Base-by-base conservation (phyloP, 2,888 invertebrate genomes). In the Ptychoptera contaminata region DNA sequence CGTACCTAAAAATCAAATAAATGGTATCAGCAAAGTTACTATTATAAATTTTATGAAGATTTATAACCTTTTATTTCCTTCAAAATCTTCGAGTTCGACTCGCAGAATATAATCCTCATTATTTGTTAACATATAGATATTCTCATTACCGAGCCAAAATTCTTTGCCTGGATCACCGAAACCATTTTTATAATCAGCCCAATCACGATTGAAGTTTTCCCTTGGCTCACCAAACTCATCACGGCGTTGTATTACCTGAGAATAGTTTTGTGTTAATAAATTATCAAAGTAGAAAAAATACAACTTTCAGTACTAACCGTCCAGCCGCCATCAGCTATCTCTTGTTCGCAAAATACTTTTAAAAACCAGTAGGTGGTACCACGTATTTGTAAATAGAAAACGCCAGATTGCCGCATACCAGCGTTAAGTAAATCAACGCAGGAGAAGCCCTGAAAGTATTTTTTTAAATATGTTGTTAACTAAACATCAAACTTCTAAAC, bases 281-380 rank as follows among this genome's bases (percentile, higher is more conserved):
- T 43, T 32, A 45, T 29, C 23, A 5, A 12, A 12, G 46, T 8
- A 5, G 39, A 43, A 37, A 40, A 32, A 30, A 29, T 31, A 11
- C 39, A 9, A 35, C 15, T 41, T 44, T 46, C 39, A 23, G 43
- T 50, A 68, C 77, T 77, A 71, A 91, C 91, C 67, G 88, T 91
- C 91, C 91, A 91, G 45, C 91, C 91, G 46, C 91, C 91, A 56
- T 90, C 90, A 32, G 86, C 79, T 11, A 83, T 70, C 59, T 83
- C 84, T 63, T 91, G 90, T 58, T 91, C 90, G 62, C 91, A 91
- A 65, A 73, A 90, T 14, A 90, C 90, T 62, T 88, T 87, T 50
- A 90, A 71, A 71, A 88, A 91, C 88, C 90, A 90, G 67, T 87
- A 91, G 1, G 88, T 87, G 5, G 88, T 90, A 35, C 90, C 90